A percentile compares a stretch with the other conserved stretches of the same genome.
Conservation (phyloP, 1,140 invertebrate species). For the Sycophila sp. region DNA sequence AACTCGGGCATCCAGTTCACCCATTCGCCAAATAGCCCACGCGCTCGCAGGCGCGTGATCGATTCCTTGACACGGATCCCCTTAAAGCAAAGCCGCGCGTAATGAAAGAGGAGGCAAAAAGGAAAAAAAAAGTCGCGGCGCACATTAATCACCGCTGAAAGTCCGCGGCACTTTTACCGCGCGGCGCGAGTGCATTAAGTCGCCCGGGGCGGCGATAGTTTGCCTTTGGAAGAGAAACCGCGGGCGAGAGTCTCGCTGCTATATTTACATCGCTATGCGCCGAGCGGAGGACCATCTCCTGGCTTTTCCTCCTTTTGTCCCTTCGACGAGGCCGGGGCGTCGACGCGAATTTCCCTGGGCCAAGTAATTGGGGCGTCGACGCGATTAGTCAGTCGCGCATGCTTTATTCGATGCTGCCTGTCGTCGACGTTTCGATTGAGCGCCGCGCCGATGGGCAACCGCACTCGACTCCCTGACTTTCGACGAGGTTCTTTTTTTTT, state of each 20-base stretch:
- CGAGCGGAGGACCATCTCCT: too few relatives aligned
- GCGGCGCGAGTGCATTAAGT: background rate
- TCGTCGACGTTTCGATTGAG: too few relatives aligned
- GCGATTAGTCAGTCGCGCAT: slow-evolving; percentile 1
- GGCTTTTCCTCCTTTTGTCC: background rate
- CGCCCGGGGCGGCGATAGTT: background rate
- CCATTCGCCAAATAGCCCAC: too few relatives aligned
- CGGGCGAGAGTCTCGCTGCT: slow-evolving; percentile 1
- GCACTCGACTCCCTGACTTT: too few relatives aligned
- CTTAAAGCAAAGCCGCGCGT: background rate
- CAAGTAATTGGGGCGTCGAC: slow-evolving; percentile 14
- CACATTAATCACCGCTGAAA: too few relatives aligned
- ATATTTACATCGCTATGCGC: slow-evolving; percentile 10
- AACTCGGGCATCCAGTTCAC: too few relatives aligned
- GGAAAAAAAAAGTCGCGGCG: too few relatives aligned
- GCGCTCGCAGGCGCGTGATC: background rate
- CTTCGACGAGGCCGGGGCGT: too few relatives aligned
- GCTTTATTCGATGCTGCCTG: slow-evolving; percentile 11
- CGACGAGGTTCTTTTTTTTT: too few relatives aligned
- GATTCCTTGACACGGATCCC: slow-evolving; percentile 16
- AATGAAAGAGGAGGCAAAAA: too few relatives aligned
- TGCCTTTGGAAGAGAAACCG: slow-evolving; percentile 5
- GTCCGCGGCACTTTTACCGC: background rate
- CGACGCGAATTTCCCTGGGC: background rate
- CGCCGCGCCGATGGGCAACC: too few relatives aligned